Base-by-base conservation (phyloP, 1,140 invertebrate species). In the Rhopalosiphum padi region DNA sequence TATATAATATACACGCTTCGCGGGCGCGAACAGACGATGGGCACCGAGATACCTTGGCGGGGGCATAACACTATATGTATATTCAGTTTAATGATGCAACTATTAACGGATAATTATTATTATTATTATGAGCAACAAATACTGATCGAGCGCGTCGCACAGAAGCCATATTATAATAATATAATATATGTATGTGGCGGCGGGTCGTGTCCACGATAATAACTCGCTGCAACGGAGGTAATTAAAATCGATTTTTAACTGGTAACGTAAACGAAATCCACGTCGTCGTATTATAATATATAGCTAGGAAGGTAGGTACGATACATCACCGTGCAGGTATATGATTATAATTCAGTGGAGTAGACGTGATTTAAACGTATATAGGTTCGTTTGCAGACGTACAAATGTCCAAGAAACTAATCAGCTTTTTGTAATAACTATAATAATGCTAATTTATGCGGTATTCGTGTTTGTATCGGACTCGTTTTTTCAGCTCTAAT, bases 41-140 rank as follows among this genome's bases (percentile, higher is more conserved):
- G 86, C 43, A 87, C 18, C 86, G 86, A 48, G 86, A 87, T 87
- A 87, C 6, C 35, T 7, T 9, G 8, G 41, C 22, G 83, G 60
- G 60, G 11, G 22, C 83, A n/a, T 15, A 68, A 23, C 82, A n/a
- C 82, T 37, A 37, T 23, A n/a, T n/a, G n/a, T 77, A 22, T 87
- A 86, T 86, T 87, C 86, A 0, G 43, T 48, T 87, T 87, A 87
- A 87, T n/a, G 86, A 48, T n/a, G 86, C 85, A 25, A 86, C 23
- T 41, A 41, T 85, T 41, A 41, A 85, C 18, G n/a, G 35, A 83
- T 83, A 23, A 83, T 83, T 25, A 86, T 86, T 86, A 86, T 86
- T 43, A 86, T 86, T 86, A 86, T 86, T 86, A 86, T 68, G 60
- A 68, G 60, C 60, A 68, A 68, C 60, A 68, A 68, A 68, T 68